These are phyloP conservation scores for Aleiodes testaceus DNA, from an alignment of 2,888 invertebrate genomes.

Conservation along the genomic window DNA sequence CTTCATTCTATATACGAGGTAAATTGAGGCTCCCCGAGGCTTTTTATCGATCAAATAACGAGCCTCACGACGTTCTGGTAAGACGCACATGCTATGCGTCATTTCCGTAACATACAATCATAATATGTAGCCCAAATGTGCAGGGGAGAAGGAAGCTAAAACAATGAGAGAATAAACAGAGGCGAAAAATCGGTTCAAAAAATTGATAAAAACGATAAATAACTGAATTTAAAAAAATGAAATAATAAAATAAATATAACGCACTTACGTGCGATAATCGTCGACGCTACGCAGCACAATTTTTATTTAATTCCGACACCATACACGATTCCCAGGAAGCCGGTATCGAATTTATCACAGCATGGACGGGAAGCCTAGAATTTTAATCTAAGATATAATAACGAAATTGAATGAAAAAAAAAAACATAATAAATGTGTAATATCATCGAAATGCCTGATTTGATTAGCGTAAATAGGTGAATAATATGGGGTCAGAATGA, in stretches of 20 bases:
- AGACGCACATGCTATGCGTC: conserved; percentile 35
- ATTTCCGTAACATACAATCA: conserved; percentile 27
- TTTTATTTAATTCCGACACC: not conserved
- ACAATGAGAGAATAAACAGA: no score
- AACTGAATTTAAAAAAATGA: not conserved
- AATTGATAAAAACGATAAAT: no score
- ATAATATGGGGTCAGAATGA: not conserved
- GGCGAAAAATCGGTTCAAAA: no score
- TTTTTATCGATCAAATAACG: conserved; percentile 46
- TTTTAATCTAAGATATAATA: conserved; percentile 40
- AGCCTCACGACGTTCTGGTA: conserved; percentile 43
- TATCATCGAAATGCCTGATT: not conserved
- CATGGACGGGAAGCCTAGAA: conserved; percentile 62
- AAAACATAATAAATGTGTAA: not conserved
- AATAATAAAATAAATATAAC: not conserved
- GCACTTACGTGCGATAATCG: not conserved
- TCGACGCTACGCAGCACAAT: conserved; percentile 5
- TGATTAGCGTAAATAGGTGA: conserved; percentile 5
- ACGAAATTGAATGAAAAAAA: conserved; percentile 26
- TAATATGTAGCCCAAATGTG: not conserved
- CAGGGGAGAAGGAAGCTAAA: not conserved
- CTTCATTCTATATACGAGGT: conserved; percentile 25
- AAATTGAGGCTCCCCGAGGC: conserved; percentile 35
- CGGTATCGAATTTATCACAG: conserved; percentile 68
- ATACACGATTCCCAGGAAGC: conserved; percentile 58